Evolutionary conservation across 2,797 vertebrate species (phyloP), one percentile per base, ranked within the genome.

Genomic region (Cheirogaleus major): DNA sequence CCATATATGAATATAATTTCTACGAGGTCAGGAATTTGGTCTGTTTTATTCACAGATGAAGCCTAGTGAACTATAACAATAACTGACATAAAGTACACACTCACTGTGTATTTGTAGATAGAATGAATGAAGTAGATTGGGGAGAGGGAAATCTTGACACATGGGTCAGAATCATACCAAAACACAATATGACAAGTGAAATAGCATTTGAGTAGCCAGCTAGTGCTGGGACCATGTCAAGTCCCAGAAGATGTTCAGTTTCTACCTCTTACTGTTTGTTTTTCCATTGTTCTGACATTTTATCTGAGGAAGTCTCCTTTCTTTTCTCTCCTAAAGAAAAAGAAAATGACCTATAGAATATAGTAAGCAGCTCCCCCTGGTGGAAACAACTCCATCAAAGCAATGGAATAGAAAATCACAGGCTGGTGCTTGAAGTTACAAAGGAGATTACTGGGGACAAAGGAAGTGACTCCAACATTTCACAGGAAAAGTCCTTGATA

Each of bases 351-450:
- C 7, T 85, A 70, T 2, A n/a, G n/a, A 45, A 52, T 18, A 81
- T 57, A 59, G 89, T 61, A 79, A 94, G 17, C 69, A 38, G 93
- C 65, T 5, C 97, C 96, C 94, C 78, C 97, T 97, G 50, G 96
- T 97, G 97, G 96, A 93, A 86, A 6, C 2, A 93, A 70, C 41
- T 90, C 50, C 65, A 81, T 72, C 14, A 50, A 95, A 83, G 20
- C 81, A 81, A 70, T 27, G 14, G 73, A 82, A 96, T 41, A 92
- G 70, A 93, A 97, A 92, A 79, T 48, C 70, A 30, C 5, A 89
- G 73, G 55, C 32, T 32, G 41, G 23, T 73, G 72, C 86, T 91
- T 79, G 43, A 93, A 95, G 41, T 81, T 95, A 86, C 23, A 81
- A 80, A 70, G 59, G 45, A 69, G 14, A 94, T 80, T 41, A 73